A percentile compares a stretch with the other conserved stretches of the same genome.
Evolutionary conservation across 2,113 vertebrate species (phyloP).

Genomic region (Athene cunicularia): DNA sequence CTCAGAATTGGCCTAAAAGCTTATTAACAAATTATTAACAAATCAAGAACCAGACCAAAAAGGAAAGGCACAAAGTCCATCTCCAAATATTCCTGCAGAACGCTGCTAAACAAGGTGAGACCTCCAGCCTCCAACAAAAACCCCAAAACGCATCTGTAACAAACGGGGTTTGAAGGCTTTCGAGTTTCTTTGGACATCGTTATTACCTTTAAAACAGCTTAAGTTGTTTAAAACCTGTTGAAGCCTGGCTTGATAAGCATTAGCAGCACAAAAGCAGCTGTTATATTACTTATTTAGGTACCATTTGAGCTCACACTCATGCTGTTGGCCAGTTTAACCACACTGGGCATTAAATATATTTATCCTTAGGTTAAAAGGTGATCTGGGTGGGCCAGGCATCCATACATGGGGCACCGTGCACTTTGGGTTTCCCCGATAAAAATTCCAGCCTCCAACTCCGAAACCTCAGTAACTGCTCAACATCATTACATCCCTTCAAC

Average conservation of each 20-base stretch:
- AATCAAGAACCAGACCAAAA: not conserved
- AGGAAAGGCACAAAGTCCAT: fast-evolving
- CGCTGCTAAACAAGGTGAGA: fast-evolving
- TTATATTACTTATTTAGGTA: not conserved
- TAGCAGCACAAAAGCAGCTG: not conserved
- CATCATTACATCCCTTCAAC: too few relatives aligned
- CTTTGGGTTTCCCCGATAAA: not conserved
- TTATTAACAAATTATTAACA: not conserved
- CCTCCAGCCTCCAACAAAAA: not conserved
- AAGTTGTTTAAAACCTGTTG: not conserved
- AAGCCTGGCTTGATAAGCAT: not conserved
- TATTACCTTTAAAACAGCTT: not conserved
- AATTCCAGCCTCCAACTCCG: not conserved
- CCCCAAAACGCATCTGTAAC: fast-evolving
- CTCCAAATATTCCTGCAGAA: not conserved
- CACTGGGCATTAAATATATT: not conserved
- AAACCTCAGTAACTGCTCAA: not conserved
- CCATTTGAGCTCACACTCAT: fast-evolving
- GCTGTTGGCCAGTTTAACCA: not conserved
- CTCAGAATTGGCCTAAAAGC: not conserved
- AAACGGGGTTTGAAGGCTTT: not conserved
- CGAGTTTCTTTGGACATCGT: not conserved
- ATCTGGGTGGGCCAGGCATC: not conserved
- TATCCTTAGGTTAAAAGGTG: not conserved
- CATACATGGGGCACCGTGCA: fast-evolving